Conservation (phyloP, 2,888 invertebrate genomes). For the Tanypteryx hageni region DNA sequence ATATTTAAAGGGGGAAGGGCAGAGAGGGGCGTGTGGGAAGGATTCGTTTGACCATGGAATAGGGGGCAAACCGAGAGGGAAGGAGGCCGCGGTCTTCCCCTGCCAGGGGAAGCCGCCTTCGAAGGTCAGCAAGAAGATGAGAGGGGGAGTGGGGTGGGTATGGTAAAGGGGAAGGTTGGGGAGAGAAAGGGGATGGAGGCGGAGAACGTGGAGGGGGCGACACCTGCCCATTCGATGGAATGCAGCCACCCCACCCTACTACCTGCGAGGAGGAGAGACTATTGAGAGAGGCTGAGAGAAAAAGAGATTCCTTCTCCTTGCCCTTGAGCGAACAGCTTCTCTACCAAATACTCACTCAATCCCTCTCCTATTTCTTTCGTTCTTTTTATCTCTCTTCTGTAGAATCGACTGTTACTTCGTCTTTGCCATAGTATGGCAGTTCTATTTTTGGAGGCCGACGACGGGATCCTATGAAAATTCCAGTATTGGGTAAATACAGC, state of each 20-base stretch:
- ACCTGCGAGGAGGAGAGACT: not conserved
- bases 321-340: not conserved
- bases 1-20: not conserved
- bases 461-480: not conserved
- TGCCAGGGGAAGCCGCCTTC: slow-evolving; percentile 18
- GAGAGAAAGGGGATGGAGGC: not conserved
- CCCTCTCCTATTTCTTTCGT: not conserved
- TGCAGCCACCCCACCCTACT: slow-evolving; percentile 48
- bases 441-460: not conserved
- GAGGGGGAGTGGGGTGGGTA: not conserved
- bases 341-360: not conserved
- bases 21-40: not conserved
- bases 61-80: slow-evolving; percentile 13
- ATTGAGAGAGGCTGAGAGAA: slow-evolving; percentile 2
- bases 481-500: not conserved
- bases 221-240: slow-evolving; percentile 58
- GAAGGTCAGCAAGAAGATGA: slow-evolving; percentile 52
- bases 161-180: not conserved
- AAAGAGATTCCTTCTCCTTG: slow-evolving; percentile 11
- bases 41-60: slow-evolving; percentile 29
- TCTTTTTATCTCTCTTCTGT: not conserved
- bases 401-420: not conserved
- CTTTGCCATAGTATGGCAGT: not conserved
- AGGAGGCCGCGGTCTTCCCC: slow-evolving; percentile 17
- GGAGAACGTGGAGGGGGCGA: not conserved